A percentile compares a stretch with the other conserved stretches of the same genome.
Evolutionary conservation across 1,140 invertebrate genomes (phyloP).

Genomic region (Chelonus insularis): DNA sequence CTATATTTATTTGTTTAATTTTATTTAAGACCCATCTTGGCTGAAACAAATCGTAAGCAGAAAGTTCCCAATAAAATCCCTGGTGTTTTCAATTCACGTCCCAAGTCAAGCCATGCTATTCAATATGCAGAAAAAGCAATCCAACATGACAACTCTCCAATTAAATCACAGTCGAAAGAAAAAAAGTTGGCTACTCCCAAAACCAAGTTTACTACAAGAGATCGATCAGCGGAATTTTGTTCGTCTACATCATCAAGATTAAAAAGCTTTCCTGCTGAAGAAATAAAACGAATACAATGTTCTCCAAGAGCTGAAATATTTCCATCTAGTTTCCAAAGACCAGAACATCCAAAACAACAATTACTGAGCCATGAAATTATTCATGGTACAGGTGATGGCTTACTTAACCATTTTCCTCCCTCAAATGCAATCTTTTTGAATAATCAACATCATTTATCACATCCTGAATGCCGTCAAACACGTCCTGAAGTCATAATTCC

Average conservation of each 20-base stretch:
- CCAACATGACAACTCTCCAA: background rate
- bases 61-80: background rate
- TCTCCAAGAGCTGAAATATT: slow-evolving; percentile 18
- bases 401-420: background rate
- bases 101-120: background rate
- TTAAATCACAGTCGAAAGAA: background rate
- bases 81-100: background rate
- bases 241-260: slow-evolving; percentile 35
- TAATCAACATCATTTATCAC: slow-evolving; percentile 20
- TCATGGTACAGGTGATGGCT: slow-evolving; percentile 24
- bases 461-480: background rate
- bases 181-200: slow-evolving; percentile 23
- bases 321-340: no score
- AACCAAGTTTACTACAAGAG: slow-evolving; percentile 33
- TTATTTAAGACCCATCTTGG: background rate
- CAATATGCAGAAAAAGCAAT: slow-evolving; percentile 3
- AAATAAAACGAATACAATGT: slow-evolving; percentile 31
- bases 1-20: background rate
- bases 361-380: background rate
- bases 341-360: no score
- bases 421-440: slow-evolving; percentile 5
- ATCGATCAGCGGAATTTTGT: slow-evolving; percentile 26
- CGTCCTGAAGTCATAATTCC: background rate
- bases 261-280: slow-evolving; percentile 42
- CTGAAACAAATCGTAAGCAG: background rate